Conservation (phyloP, 2,797 vertebrate genomes). For the Bucorvus abyssinicus region DNA sequence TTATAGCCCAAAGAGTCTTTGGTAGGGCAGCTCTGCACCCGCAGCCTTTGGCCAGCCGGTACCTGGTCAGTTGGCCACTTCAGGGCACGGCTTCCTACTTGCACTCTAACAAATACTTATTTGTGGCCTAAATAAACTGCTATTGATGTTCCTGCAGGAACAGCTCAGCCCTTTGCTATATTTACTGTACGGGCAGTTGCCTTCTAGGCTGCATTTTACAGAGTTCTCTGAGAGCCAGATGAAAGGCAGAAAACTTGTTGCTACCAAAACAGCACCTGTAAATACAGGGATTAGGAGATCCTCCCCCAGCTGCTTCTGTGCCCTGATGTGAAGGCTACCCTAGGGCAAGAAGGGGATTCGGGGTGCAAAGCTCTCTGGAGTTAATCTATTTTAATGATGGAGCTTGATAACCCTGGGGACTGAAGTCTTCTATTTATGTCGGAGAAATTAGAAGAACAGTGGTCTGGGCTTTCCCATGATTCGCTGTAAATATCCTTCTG, state of each 20-base stretch:
- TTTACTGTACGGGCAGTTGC: not conserved
- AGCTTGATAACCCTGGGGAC: not conserved
- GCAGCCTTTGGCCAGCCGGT: not conserved
- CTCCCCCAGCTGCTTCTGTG: not conserved
- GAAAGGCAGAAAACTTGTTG: not conserved
- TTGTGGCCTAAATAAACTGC: not conserved
- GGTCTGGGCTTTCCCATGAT: not conserved
- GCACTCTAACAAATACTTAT: not conserved
- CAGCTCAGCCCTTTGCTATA: not conserved
- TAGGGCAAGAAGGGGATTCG: not conserved
- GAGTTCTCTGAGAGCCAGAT: not conserved
- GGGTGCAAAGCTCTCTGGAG: not conserved
- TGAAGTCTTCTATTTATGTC: not conserved
- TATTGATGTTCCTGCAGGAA: not conserved
- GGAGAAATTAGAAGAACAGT: not conserved
- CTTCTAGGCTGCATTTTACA: not conserved
- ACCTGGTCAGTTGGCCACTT: not conserved
- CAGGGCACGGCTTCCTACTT: not conserved
- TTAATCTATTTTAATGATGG: not conserved
- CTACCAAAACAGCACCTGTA: not conserved
- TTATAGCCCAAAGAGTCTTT: not conserved
- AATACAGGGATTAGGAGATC: not conserved
- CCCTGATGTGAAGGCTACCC: not conserved
- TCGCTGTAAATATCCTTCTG: not conserved
- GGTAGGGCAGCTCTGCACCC: not conserved